phyloP scores from a whole-genome alignment of 1,140 invertebrate species.

The Drosophila bifasciata region DNA sequence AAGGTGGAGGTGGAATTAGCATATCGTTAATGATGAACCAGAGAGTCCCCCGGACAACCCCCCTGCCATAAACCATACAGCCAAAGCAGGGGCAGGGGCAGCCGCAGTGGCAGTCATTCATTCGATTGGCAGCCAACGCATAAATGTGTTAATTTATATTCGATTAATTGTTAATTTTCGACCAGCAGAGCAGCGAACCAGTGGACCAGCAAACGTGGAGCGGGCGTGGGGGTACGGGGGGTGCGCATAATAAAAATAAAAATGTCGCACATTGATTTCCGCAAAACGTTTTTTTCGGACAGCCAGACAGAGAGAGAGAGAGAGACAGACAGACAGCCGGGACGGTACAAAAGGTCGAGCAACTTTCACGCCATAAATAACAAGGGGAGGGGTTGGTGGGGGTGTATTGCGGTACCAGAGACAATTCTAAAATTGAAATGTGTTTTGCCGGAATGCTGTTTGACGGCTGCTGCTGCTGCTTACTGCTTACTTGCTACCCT shows the following conservation, averaged over 20 bases:
- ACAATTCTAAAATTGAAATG: slow-evolving; percentile 59
- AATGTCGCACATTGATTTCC: slow-evolving; percentile 67
- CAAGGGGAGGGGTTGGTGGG: too few species aligned
- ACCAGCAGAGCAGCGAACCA: neutral
- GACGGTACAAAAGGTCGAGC: slow-evolving; percentile 41
- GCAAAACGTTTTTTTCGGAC: slow-evolving; percentile 43
- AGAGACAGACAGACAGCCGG: slow-evolving; percentile 26
- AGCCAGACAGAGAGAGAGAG: slow-evolving; percentile 36
- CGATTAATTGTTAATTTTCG: slow-evolving; percentile 73
- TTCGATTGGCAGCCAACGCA: slow-evolving; percentile 3
- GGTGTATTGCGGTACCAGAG: slow-evolving; percentile 6
- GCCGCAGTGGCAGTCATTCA: slow-evolving; percentile 2
- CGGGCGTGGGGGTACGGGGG: too few species aligned
- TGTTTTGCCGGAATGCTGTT: slow-evolving; percentile 19
- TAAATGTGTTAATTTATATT: slow-evolving; percentile 70
- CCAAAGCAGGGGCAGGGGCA: neutral
- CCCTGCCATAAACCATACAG: too few species aligned
- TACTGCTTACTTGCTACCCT: slow-evolving; percentile 3
- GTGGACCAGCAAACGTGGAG: too few species aligned
- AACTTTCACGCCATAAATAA: slow-evolving; percentile 53
- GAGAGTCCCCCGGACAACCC: neutral
- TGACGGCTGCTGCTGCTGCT: neutral
- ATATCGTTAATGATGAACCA: slow-evolving; percentile 38
- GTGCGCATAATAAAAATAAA: slow-evolving; percentile 32
- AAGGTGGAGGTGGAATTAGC: slow-evolving; percentile 32